Conservation (phyloP, 2,113 vertebrate species). For the Myodes glareolus region DNA sequence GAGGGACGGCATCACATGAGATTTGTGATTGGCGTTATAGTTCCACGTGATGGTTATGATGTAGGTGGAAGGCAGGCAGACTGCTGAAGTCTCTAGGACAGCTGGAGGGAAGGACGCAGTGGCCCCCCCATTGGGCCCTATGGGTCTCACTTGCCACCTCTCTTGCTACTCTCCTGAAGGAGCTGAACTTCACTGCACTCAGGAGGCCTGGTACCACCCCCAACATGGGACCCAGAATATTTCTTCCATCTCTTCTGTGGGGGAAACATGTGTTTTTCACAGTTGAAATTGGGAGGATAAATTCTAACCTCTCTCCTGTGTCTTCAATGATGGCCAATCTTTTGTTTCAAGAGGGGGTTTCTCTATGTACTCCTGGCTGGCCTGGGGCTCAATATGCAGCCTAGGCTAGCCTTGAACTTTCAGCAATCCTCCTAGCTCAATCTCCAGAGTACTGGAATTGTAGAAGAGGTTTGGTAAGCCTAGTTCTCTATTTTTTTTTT, state of each 20-base stretch:
- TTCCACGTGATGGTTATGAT: accelerated
- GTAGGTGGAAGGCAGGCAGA: neutral
- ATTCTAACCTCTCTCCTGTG: neutral
- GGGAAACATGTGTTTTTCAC: neutral
- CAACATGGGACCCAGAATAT: neutral
- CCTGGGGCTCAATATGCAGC: neutral
- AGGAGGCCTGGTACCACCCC: neutral
- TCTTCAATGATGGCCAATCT: neutral
- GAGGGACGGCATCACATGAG: neutral
- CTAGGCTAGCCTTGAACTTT: neutral
- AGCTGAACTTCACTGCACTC: neutral
- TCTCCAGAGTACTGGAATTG: neutral
- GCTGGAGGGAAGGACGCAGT: neutral
- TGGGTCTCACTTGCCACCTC: neutral
- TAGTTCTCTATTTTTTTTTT: neutral
- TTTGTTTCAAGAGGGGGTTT: neutral
- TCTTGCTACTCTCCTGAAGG: neutral
- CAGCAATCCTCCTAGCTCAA: neutral
- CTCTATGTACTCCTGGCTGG: neutral
- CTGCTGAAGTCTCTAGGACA: neutral
- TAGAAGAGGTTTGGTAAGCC: neutral
- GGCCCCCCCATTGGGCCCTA: neutral
- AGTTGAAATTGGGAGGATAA: neutral
- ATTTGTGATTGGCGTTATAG: accelerated
- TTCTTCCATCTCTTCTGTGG: no score